Base-by-base conservation (phyloP, 2,888 invertebrate species). In the Eristalis arbustorum region DNA sequence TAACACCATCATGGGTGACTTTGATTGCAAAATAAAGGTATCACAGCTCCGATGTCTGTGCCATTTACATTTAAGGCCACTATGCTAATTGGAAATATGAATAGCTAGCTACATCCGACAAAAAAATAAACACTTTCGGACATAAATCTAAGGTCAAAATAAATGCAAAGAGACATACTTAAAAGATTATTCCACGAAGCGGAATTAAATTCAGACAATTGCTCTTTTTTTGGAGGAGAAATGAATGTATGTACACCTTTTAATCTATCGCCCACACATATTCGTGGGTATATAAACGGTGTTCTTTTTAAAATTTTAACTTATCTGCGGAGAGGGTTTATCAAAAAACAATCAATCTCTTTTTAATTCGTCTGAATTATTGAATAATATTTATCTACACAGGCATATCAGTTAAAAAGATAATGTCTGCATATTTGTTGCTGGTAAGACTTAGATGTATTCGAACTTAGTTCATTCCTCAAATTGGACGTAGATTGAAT, bases 401-500 rank as follows among this genome's bases (percentile, higher is more conserved):
- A 18, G n/a, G n/a, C 6, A 8, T 8, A 18, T 0, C 14, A 6
- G 42, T 8, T 49, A 4, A 18, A 18, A 18, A 8, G 18, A 49
- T 49, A 49, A 8, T 42, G 42, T 8, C 8, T 37, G 11, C 13
- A 13, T 13, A 37, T 13, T 37, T 13, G 4, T 10, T 1, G 6
- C 10, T 34, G 1, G 2, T 8, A 8, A 5, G 6, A 34, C 6
- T 34, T 34, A 34, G 6, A 5, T 34, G 34, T 34, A 8, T 8
- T 13, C 13, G 11, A 13, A 3, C 13, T 11, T 10, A 11, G 10
- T 37, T 37, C 34, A 37, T 5, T 37, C 11, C 34, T 1, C 31
- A 34, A 34, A 22, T 25, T 25, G 23, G 13, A 59, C 11, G 13
- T 3, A 59, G 61, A 91, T 94, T n/a, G 22, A 22, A 23, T 8